phyloP scores from a whole-genome alignment of 2,888 invertebrate genomes.

The Troglohyphantes excavatus region DNA sequence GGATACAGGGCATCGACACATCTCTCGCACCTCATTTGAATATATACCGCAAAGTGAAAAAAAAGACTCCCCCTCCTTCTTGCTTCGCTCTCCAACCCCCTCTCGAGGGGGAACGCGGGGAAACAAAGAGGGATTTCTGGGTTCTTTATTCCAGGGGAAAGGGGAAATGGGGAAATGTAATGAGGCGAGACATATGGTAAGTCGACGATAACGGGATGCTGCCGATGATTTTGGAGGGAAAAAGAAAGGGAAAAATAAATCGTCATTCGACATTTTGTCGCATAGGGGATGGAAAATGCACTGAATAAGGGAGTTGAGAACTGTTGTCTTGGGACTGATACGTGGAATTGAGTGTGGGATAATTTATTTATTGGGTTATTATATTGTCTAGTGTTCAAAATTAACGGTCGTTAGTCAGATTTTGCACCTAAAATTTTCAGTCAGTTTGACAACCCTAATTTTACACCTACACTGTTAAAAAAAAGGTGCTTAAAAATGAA shows the following conservation, averaged over 20 bases:
- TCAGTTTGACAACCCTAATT: too few relatives aligned
- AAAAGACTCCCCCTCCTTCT: neutral
- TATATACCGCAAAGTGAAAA: neutral
- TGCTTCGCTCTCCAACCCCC: too few relatives aligned
- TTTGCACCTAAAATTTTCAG: too few relatives aligned
- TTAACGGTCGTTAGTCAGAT: too few relatives aligned
- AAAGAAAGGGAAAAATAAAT: neutral
- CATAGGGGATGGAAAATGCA: too few relatives aligned
- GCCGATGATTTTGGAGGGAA: neutral
- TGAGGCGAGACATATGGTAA: constrained; percentile 1
- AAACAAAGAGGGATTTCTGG: neutral
- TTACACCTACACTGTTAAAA: too few relatives aligned
- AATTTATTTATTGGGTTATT: too few relatives aligned
- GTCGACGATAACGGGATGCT: constrained; percentile 1
- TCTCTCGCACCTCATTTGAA: neutral
- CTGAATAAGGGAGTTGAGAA: too few relatives aligned
- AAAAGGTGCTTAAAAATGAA: too few relatives aligned
- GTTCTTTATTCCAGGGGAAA: neutral
- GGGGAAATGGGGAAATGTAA: neutral
- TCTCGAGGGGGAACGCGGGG: neutral
- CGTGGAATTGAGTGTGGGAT: too few relatives aligned
- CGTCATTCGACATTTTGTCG: neutral
- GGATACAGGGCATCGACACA: neutral
- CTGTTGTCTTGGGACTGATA: too few relatives aligned
- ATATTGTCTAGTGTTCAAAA: too few relatives aligned